Evolutionary conservation across 2,113 vertebrate genomes (phyloP), one percentile per base, ranked within the genome.

Genomic region (Ranitomeya variabilis): DNA sequence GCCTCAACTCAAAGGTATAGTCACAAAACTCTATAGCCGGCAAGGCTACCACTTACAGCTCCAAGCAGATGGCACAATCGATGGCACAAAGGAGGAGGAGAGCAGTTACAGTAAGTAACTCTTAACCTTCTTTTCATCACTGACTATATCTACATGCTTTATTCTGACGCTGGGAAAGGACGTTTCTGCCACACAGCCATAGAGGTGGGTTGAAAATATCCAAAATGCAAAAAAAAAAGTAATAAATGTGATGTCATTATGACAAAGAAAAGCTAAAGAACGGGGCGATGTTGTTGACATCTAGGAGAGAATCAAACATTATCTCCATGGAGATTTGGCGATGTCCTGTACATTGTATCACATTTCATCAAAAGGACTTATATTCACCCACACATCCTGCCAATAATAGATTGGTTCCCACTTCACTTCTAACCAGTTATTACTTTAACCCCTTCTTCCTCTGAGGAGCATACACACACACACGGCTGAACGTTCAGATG

Each of bases 1-100:
- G 94, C 98, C 98, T 94, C 98, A 99, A 95, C 96, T 99, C 93
- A 99, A 99, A 96, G 98, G 98, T 94, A 99, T 99, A 89, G 96
- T 99, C 92, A 99, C 98, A 86, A 99, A 99, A 95, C 96, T 99
- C 15, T 99, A 99, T 95, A 99, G 97, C 95, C 97, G 98, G 91
- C 98, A 99, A 95, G 98, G 98, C 89, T 99, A 96, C 95, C 97
- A 99, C 95, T 95, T 99, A 94, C 98, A 99, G 94, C 94, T 99
- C 92, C 98, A 99, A 93, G 97, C 98, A 91, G 98, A 99, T 95
- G 98, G 98, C 94, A 98, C 97, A 92, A 99, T 99, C 85, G 98
- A 99, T 93, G 98, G 98, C 91, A 99, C 98, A 83, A 99, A 98
- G 94, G 98, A 99, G 90, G 98, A 99, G 89, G 98, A 99, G 92